phyloP scores from a whole-genome alignment of 2,888 invertebrate genomes.

The Euproctis similis region DNA sequence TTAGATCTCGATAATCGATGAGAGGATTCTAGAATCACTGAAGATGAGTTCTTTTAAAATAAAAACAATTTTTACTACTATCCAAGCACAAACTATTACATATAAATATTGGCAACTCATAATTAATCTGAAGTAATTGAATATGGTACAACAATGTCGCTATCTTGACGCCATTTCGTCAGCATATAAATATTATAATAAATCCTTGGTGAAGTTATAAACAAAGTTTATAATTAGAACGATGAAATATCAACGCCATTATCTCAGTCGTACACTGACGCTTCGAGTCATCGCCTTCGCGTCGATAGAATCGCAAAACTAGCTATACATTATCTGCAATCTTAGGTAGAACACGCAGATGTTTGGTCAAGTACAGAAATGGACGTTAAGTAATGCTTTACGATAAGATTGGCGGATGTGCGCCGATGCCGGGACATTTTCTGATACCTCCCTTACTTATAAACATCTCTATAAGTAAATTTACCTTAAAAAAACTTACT shows the following conservation, averaged over 20 bases:
- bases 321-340: slow-evolving; percentile 44
- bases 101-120: too few species aligned
- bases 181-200: slow-evolving; percentile 12
- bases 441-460: slow-evolving; percentile 31
- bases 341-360: slow-evolving; percentile 34
- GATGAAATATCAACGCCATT: background rate
- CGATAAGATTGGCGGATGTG: slow-evolving; percentile 43
- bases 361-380: slow-evolving; percentile 45
- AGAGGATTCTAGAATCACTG: too few species aligned
- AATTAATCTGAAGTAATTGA: too few species aligned
- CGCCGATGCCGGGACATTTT: slow-evolving; percentile 37
- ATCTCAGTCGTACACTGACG: background rate
- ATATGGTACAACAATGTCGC: slow-evolving; percentile 1
- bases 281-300: background rate
- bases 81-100: too few species aligned
- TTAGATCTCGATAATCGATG: too few species aligned
- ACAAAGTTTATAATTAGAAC: background rate
- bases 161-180: slow-evolving; percentile 18
- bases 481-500: too few species aligned
- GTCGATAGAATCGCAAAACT: slow-evolving; percentile 35
- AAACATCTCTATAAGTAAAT: too few species aligned
- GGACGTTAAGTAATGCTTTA: slow-evolving; percentile 37
- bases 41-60: too few species aligned
- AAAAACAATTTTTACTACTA: too few species aligned
- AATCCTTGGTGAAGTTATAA: slow-evolving; percentile 4